Evolutionary conservation across 2,797 vertebrate genomes (phyloP).

Genomic region (Ciconia nigra): DNA sequence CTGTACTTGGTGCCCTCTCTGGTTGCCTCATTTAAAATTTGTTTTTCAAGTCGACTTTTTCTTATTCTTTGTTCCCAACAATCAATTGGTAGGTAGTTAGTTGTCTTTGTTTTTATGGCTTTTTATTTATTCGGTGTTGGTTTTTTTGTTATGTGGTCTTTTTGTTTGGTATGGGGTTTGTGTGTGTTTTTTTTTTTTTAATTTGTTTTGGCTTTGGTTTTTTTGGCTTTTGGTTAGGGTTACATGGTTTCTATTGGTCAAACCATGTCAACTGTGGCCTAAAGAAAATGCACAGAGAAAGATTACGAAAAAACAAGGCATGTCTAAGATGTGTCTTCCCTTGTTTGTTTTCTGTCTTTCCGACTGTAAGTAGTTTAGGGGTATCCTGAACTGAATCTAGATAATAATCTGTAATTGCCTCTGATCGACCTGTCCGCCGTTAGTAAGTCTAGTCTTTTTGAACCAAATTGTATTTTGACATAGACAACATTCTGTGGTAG

Average conservation of each 20-base stretch:
- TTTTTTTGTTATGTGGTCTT: neutral
- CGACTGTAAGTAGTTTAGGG: neutral
- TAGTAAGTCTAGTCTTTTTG: neutral
- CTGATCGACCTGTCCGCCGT: neutral
- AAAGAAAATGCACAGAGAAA: neutral
- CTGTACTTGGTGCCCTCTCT: neutral
- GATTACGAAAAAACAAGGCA: neutral
- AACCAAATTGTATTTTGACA: neutral
- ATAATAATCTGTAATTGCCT: neutral
- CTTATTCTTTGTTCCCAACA: neutral
- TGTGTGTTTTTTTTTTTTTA: neutral
- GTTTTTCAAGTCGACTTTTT: neutral
- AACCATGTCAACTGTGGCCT: neutral
- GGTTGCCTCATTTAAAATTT: neutral
- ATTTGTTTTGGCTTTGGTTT: neutral
- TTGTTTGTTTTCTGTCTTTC: neutral
- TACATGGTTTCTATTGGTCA: neutral
- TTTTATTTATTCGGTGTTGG: neutral
- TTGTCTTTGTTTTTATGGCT: neutral
- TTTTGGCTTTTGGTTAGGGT: neutral
- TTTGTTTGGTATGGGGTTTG: neutral
- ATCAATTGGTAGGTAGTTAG: neutral
- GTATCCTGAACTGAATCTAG: neutral
- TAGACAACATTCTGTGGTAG: neutral
- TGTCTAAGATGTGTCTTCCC: neutral